Percentiles rank a stretch among this genome's conserved stretches.
Evolutionary conservation across 2,888 invertebrate species (phyloP).

Genomic region (Clostera curtula): DNA sequence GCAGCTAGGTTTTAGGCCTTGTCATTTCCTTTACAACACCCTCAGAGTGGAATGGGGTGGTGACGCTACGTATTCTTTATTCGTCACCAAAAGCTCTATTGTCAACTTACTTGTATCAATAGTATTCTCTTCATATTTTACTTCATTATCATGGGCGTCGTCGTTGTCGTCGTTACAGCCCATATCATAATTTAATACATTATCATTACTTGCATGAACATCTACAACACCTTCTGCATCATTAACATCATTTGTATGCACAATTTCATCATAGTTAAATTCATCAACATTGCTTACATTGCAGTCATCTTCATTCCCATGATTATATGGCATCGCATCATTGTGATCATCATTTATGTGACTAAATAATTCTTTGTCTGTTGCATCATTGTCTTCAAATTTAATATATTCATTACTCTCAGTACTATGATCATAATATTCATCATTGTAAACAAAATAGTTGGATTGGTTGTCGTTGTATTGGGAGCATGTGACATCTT

Average conservation of each 20-base stretch:
- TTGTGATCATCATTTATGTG: conserved; percentile 14
- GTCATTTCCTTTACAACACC: no score
- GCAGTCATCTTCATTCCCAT: no score
- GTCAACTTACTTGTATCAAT: no score
- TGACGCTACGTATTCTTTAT: no score
- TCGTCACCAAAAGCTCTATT: no score
- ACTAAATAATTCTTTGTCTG: not conserved
- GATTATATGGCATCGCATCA: no score
- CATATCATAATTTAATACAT: no score
- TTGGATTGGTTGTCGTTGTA: conserved; percentile 10
- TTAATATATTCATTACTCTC: conserved; percentile 18
- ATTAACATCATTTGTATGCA: conserved; percentile 8
- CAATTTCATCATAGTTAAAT: conserved; percentile 8
- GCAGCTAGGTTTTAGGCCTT: no score
- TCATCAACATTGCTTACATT: no score
- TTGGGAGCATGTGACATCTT: conserved; percentile 35
- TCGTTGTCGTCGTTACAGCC: conserved; percentile 5
- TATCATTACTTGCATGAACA: no score
- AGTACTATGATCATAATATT: conserved; percentile 9
- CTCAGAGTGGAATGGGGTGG: no score
- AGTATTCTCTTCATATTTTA: conserved; percentile 8
- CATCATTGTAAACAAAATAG: conserved; percentile 4
- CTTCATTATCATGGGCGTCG: conserved; percentile 8
- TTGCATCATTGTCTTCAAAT: conserved; percentile 11
- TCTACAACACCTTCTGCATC: conserved; percentile 7